Evolutionary conservation across 2,113 vertebrate genomes (phyloP), one percentile per base, ranked within the genome.

Genomic region (Cottus gobio): DNA sequence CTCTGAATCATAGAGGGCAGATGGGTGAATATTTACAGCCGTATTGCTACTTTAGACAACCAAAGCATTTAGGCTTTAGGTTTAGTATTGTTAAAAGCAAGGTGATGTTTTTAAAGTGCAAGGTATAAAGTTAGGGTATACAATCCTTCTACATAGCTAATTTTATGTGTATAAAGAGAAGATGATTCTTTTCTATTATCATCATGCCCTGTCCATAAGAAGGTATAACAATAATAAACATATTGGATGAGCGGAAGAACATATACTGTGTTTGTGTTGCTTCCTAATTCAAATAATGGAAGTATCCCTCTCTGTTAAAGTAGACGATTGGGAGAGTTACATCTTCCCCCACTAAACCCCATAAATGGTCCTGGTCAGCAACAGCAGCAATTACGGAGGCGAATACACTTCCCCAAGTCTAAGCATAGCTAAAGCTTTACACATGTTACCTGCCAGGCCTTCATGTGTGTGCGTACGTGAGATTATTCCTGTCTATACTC

Each of bases 341-440:
- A 70, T 76, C 36, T 69, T 52, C 48, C 48, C 50, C 48, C 36
- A 63, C 39, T 71, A 48, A 56, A 65, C 30, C 65, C 87, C 77
- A 68, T 83, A 90, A 20, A 85, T 83, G 83, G 73, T 71, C 70
- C 77, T 57, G 42, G 70, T 71, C 60, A 44, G 72, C 22, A 39
- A 61, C 63, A 70, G 44, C 57, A 66, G 54, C 60, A 84, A 52
- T 50, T 48, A 77, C 42, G 65, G 22, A 73, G 50, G 75, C 46
- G 22, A 75, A 26, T 46, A 71, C 70, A 68, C 52, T 16, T 57
- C 70, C 58, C 31, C 24, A 24, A 46, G 26, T 77, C 22, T n/a
- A 54, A 71, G 18, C 36, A 58, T 60, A 31, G 34, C 56, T 68
- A 39, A 36, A 57, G 61, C 31, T 58, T 7, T 67, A 61, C 56